Conservation (phyloP, 2,113 vertebrate species). For the Brachionichthys hirsutus region DNA sequence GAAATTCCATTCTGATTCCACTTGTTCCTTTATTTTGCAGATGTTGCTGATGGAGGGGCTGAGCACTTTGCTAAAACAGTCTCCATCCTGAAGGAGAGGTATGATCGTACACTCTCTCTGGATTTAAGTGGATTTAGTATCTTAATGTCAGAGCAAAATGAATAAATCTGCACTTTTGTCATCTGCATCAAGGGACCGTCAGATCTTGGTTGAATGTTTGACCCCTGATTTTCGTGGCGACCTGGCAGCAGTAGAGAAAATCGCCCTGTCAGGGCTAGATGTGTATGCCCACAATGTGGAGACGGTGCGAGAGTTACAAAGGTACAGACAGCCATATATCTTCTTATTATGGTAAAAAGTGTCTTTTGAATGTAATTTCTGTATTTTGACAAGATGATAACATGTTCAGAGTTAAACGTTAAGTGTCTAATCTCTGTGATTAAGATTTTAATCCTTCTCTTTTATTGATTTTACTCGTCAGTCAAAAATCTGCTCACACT, state of each 20-base stretch:
- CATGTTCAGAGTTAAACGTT: too few species aligned
- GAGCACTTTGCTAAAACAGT: conserved; percentile 93
- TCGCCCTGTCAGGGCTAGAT: conserved; percentile 88
- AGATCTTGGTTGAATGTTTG: conserved; percentile 93
- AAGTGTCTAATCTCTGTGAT: too few species aligned
- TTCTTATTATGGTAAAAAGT: background rate
- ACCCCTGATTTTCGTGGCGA: conserved; percentile 96
- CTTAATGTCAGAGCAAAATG: rapidly evolving
- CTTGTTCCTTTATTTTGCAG: conserved; percentile 63
- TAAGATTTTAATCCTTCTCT: too few species aligned
- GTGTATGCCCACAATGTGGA: conserved; percentile 97
- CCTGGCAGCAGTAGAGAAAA: conserved; percentile 84
- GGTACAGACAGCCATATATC: conserved; percentile 68
- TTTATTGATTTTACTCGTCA: too few species aligned
- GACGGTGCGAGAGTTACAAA: conserved; percentile 90
- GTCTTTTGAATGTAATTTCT: background rate
- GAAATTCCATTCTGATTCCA: too few species aligned
- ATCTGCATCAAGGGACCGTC: conserved; percentile 76
- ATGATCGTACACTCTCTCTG: conserved; percentile 4
- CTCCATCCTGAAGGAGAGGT: conserved; percentile 89
- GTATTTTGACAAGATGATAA: too few species aligned
- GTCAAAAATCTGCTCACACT: too few species aligned
- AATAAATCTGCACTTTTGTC: background rate
- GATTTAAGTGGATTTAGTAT: background rate
- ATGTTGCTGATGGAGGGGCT: conserved; percentile 91